Evolutionary conservation across 2,113 vertebrate species (phyloP).

Genomic region (Oxyura jamaicensis): DNA sequence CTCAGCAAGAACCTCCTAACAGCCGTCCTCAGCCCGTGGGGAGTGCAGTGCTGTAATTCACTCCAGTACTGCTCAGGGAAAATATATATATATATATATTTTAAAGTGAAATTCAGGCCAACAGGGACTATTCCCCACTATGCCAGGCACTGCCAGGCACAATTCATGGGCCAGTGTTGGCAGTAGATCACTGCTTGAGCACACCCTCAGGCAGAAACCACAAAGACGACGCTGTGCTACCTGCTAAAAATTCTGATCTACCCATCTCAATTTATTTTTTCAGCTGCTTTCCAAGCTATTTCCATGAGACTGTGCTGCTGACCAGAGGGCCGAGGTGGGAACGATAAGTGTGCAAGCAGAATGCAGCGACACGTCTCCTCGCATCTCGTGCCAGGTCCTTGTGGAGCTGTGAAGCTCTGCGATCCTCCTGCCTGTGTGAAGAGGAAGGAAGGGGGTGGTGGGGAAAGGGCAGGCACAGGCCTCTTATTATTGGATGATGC

Average conservation of each 20-base stretch:
- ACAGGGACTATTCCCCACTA: not conserved
- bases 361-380: accelerated
- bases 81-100: not conserved
- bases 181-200: not conserved
- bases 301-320: not conserved
- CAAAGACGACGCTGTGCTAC: not conserved
- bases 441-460: not conserved
- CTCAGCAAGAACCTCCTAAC: not conserved
- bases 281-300: not conserved
- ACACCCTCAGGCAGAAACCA: not conserved
- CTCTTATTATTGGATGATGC: no score
- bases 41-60: not conserved
- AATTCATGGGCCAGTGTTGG: not conserved
- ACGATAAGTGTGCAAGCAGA: accelerated
- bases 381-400: not conserved
- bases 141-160: accelerated
- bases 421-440: not conserved
- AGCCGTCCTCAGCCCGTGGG: not conserved
- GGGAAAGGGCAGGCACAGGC: not conserved
- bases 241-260: not conserved
- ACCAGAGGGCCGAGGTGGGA: not conserved
- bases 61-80: not conserved
- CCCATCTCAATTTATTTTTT: not conserved
- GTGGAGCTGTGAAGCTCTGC: accelerated
- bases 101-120: not conserved